Evolutionary conservation across 2,797 vertebrate genomes (phyloP).

Genomic region (Acropternis orthonyx): DNA sequence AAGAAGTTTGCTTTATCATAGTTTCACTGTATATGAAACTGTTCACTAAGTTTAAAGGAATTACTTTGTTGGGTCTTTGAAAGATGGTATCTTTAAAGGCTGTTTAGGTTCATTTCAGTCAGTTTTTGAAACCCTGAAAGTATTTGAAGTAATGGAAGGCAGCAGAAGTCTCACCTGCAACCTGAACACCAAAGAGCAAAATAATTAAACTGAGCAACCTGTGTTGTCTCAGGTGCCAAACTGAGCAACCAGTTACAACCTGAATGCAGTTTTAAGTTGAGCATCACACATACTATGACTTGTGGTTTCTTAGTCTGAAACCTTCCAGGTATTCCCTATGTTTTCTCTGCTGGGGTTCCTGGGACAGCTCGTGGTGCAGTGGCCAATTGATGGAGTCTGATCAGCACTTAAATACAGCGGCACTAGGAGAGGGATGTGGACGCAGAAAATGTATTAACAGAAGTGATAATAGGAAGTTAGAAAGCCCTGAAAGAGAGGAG

Average conservation of each 20-base stretch:
- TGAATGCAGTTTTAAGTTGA: conserved; percentile 33
- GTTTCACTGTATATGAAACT: accelerated
- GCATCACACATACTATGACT: background rate
- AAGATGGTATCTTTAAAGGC: background rate
- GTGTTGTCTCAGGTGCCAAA: background rate
- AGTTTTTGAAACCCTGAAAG: background rate
- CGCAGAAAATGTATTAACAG: background rate
- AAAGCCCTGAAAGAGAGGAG: background rate
- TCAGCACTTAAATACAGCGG: background rate
- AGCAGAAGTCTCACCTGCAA: background rate
- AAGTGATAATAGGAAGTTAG: background rate
- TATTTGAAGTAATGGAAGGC: background rate
- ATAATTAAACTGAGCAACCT: conserved; percentile 13
- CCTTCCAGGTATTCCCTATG: background rate
- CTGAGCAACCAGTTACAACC: conserved; percentile 26
- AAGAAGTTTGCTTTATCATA: background rate
- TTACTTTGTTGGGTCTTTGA: background rate
- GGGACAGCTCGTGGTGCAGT: accelerated
- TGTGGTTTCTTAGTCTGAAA: background rate
- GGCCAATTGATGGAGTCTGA: background rate
- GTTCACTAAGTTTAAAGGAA: background rate
- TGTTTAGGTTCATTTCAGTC: background rate
- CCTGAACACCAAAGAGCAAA: background rate
- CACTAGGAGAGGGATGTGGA: background rate
- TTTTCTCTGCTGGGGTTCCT: background rate